Evolutionary conservation across 2,888 invertebrate genomes (phyloP), one percentile per base, ranked within the genome.

Genomic region (Chymomyza fuscimana): DNA sequence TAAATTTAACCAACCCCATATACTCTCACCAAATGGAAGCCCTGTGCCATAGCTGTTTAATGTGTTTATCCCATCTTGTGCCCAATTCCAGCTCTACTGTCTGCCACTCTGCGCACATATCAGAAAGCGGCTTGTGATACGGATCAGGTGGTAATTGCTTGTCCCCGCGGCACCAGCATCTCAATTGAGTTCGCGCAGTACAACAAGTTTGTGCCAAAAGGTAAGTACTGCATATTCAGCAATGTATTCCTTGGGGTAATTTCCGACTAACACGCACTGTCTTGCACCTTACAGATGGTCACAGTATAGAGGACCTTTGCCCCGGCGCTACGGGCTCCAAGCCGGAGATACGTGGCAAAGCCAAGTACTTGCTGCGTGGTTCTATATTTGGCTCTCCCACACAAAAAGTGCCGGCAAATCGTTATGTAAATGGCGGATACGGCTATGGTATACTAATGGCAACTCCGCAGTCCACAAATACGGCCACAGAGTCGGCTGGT

Each of bases 161-260:
- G 99, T 92, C 98, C 98, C n/a, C 93, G 95, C 64, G 97, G 97
- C 71, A 98, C 98, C 54, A 96, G 97, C 87, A 97, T 99, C 90
- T 95, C 96, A 86, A 96, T 98, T 84, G 96, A 97, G 89, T 94
- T 97, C 84, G 97, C 98, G 22, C 96, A 97, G 91, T 98, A 97
- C 82, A 92, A 91, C 82, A 91, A 90, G 79, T 89, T 90, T 65
- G 87, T 90, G 72, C 88, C 89, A 63, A 91, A 89, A 87, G 91
- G 92, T 92, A 83, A 89, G 89, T 82, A 60, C 16, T 6, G 16
- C 64, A 54, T n/a, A 25, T 63, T 7, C 12, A 50, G 5, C 4
- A 6, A n/a, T n/a, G 29, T 60, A 25, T 60, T 69, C n/a, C 25
- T 51, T 36, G 63, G 62, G 51, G 63, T 65, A 46, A 79, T 77